Percentiles rank a stretch among this genome's conserved stretches.
phyloP scores from a whole-genome alignment of 2,113 vertebrate genomes.

The Dascyllus trimaculatus region DNA sequence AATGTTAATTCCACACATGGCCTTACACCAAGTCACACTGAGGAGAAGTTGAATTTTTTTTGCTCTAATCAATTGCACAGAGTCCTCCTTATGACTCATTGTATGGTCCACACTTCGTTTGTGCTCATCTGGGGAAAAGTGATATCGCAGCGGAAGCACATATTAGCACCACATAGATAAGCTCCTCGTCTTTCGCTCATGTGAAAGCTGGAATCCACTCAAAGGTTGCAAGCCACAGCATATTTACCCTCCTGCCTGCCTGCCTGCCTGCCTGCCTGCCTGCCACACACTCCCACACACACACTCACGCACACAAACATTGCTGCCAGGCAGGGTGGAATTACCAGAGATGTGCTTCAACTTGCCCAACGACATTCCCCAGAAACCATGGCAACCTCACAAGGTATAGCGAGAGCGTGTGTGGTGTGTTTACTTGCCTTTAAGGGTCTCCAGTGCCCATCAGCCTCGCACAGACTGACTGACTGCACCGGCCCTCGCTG shows the following conservation, averaged over 20 bases:
- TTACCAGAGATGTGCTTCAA: slow-evolving; percentile 78
- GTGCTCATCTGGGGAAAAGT: slow-evolving; percentile 61
- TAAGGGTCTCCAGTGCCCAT: slow-evolving; percentile 78
- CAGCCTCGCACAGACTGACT: slow-evolving; percentile 61
- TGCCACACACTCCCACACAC: slow-evolving; percentile 45
- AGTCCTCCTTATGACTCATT: slow-evolving; percentile 40
- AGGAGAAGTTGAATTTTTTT: slow-evolving; percentile 39
- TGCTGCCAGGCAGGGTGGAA: slow-evolving; percentile 77
- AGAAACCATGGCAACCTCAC: slow-evolving; percentile 81
- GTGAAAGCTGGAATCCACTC: slow-evolving; percentile 54
- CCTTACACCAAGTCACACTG: slow-evolving; percentile 40
- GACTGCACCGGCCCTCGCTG: slow-evolving; percentile 55
- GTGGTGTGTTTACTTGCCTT: slow-evolving; percentile 75
- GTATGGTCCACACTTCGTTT: slow-evolving; percentile 53
- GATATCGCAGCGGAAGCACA: slow-evolving; percentile 58
- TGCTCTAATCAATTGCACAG: slow-evolving; percentile 53
- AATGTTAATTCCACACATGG: slow-evolving; percentile 58
- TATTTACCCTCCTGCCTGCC: slow-evolving; percentile 57
- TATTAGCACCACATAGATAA: slow-evolving; percentile 57
- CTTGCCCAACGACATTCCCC: slow-evolving; percentile 80
- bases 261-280: slow-evolving; percentile 30
- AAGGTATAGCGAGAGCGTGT: slow-evolving; percentile 63
- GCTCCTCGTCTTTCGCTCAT: slow-evolving; percentile 36
- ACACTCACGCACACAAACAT: slow-evolving; percentile 31
- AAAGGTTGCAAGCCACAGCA: slow-evolving; percentile 66